A percentile compares a stretch with the other conserved stretches of the same genome.
phyloP scores from a whole-genome alignment of 92 coral and sea anemone species.

The Parazoanthus atlanticus region DNA sequence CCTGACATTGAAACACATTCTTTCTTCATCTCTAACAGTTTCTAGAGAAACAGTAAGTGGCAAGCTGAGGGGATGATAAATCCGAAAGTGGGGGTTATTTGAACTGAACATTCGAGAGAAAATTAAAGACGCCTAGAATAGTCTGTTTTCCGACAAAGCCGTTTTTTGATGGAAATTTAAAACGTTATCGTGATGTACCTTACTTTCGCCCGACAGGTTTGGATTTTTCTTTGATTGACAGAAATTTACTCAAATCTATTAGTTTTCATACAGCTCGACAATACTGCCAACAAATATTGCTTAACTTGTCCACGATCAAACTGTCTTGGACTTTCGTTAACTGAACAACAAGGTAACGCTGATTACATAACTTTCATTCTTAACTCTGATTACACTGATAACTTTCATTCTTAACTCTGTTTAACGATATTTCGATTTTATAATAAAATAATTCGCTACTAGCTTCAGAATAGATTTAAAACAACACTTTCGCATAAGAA shows the following conservation, averaged over 20 bases:
- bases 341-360: not conserved
- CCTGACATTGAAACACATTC: conserved; percentile 19
- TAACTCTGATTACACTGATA: no score
- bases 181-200: not conserved
- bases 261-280: not conserved
- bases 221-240: not conserved
- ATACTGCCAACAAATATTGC: not conserved
- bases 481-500: not conserved
- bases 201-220: no score
- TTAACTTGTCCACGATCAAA: not conserved
- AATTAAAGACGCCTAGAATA: not conserved
- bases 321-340: not conserved
- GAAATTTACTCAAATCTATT: not conserved
- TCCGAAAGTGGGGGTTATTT: not conserved
- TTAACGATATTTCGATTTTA: no score
- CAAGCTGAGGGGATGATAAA: not conserved
- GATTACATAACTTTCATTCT: no score
- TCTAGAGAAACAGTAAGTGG: conserved; percentile 25
- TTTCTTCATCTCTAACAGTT: conserved; percentile 27
- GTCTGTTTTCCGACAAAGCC: not conserved
- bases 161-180: not conserved
- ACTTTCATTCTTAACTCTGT: not conserved
- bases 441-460: not conserved
- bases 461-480: not conserved
- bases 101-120: not conserved